Percentiles rank a stretch among this genome's conserved stretches.
phyloP scores from a whole-genome alignment of 2,113 vertebrate species.

The Spermophilus dauricus region DNA sequence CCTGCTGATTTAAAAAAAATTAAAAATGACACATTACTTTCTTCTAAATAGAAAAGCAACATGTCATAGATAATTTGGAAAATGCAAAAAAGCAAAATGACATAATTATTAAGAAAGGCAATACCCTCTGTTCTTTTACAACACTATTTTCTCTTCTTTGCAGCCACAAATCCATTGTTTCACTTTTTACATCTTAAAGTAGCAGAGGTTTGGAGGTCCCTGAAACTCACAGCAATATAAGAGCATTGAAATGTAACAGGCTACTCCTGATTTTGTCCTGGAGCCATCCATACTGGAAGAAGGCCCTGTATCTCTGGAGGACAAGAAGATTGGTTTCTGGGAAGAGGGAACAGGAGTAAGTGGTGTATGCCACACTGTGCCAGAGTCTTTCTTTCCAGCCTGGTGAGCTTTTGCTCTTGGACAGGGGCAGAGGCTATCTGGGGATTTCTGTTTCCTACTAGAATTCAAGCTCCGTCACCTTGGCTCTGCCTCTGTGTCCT shows the following conservation, averaged over 20 bases:
- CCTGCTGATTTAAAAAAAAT: neutral
- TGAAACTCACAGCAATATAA: neutral
- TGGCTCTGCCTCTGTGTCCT: neutral
- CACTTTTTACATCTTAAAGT: neutral
- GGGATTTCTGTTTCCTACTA: slow-evolving; percentile 46
- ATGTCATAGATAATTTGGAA: slow-evolving; percentile 43
- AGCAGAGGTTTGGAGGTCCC: neutral
- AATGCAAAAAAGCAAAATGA: slow-evolving; percentile 35
- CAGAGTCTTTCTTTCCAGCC: neutral
- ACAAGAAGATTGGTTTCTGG: neutral
- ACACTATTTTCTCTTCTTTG: slow-evolving; percentile 36
- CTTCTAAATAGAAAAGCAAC: slow-evolving; percentile 47
- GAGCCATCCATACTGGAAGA: neutral
- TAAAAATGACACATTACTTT: neutral
- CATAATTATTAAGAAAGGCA: slow-evolving; percentile 30
- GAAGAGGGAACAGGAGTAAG: neutral
- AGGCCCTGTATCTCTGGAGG: neutral
- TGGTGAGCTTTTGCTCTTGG: neutral
- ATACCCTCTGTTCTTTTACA: neutral
- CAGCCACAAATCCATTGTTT: neutral
- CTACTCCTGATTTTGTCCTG: neutral
- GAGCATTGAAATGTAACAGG: no score
- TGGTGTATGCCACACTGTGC: neutral
- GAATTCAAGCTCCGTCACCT: neutral
- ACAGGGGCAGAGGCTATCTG: neutral